Conservation (phyloP, 2,888 invertebrate genomes). For the Celastrina argiolus region DNA sequence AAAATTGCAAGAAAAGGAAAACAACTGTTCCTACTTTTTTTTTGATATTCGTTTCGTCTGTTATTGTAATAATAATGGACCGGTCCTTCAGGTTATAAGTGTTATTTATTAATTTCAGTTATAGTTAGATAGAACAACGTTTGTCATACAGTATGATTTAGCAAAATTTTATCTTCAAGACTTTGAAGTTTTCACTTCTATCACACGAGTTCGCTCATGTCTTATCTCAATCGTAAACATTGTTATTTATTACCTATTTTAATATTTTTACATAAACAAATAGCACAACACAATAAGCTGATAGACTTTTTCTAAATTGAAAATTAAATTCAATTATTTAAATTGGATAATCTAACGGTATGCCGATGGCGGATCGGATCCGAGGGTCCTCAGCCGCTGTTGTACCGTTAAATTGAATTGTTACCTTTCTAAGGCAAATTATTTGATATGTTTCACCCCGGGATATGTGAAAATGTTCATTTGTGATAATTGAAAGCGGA, state of each 20-base stretch:
- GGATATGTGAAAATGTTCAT: constrained; percentile 16
- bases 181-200: too few species aligned
- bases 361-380: constrained; percentile 25
- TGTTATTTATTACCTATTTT: background rate
- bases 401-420: constrained; percentile 61
- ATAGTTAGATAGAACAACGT: too few species aligned
- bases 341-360: constrained; percentile 32
- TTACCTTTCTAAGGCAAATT: constrained; percentile 42
- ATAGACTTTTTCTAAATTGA: constrained; percentile 23
- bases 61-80: too few species aligned
- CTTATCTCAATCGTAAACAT: background rate
- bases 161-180: too few species aligned
- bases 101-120: too few species aligned
- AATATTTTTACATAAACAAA: background rate
- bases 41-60: too few species aligned
- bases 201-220: too few species aligned
- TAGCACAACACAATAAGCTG: background rate
- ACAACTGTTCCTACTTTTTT: too few species aligned
- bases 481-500: constrained; percentile 20
- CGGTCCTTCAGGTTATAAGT: too few species aligned
- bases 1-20: too few species aligned
- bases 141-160: too few species aligned
- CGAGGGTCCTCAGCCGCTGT: constrained; percentile 37
- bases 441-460: constrained; percentile 26
- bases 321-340: constrained; percentile 33